These are phyloP conservation scores for Drosophila leontia DNA, from an alignment of 1,140 invertebrate genomes.

Conservation along the genomic window DNA sequence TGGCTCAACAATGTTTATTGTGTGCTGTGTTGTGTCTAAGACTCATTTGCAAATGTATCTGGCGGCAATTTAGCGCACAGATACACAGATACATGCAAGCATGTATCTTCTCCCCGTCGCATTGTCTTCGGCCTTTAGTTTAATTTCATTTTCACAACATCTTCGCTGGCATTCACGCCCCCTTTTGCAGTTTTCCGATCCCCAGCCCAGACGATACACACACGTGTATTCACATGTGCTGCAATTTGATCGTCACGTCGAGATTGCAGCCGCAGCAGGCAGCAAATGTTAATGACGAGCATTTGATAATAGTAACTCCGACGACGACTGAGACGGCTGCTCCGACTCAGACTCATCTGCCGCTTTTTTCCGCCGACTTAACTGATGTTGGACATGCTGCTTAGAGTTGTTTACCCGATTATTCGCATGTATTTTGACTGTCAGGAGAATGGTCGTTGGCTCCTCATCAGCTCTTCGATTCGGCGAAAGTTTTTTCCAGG, in stretches of 20 bases:
- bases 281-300: slow-evolving; percentile 77
- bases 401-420: slow-evolving; percentile 57
- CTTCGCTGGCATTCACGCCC: slow-evolving; percentile 28
- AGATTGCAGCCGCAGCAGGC: slow-evolving; percentile 56
- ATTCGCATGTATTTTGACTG: slow-evolving; percentile 58
- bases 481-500: slow-evolving; percentile 44
- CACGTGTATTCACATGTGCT: slow-evolving; percentile 74
- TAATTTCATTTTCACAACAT: slow-evolving; percentile 79
- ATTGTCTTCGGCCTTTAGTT: slow-evolving; percentile 70
- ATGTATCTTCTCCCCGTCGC: slow-evolving; percentile 22
- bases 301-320: slow-evolving; percentile 71
- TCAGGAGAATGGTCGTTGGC: slow-evolving; percentile 50
- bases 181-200: slow-evolving; percentile 6
- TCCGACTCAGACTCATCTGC: background rate
- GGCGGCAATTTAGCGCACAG: slow-evolving; percentile 70
- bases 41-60: slow-evolving; percentile 78
- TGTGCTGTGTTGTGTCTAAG: slow-evolving; percentile 61
- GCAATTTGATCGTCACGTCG: slow-evolving; percentile 77
- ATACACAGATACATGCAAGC: slow-evolving; percentile 24
- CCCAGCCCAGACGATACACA: slow-evolving; percentile 20
- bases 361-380: slow-evolving; percentile 27
- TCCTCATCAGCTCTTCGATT: slow-evolving; percentile 47
- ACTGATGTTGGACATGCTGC: slow-evolving; percentile 52
- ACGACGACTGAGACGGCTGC: slow-evolving; percentile 3
- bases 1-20: slow-evolving; percentile 58